phyloP scores from a whole-genome alignment of 23 tunicate genomes.

The Halocynthia roretzi region DNA sequence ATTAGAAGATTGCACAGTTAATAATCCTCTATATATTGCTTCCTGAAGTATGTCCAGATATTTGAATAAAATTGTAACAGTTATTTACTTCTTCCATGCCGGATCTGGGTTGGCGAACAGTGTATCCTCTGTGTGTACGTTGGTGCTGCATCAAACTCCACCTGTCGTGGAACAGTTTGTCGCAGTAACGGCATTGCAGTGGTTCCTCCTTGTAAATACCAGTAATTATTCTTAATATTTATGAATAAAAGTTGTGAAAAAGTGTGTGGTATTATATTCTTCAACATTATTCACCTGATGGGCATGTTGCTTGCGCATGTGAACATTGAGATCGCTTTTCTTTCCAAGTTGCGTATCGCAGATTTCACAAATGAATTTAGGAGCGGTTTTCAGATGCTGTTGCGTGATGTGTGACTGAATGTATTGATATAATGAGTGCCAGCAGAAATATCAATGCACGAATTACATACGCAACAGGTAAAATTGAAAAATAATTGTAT shows the following conservation, averaged over 20 bases:
- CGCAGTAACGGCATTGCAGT: slow-evolving; percentile 95
- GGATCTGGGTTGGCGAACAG: slow-evolving; percentile 15
- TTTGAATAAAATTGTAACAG: background rate
- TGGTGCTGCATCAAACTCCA: slow-evolving; percentile 99
- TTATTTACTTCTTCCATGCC: background rate
- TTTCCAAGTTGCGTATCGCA: slow-evolving; percentile 92
- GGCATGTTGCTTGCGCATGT: slow-evolving; percentile 97
- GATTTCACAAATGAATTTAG: slow-evolving; percentile 91
- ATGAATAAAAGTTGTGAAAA: background rate
- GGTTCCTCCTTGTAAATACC: slow-evolving; percentile 45
- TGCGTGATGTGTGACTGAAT: slow-evolving; percentile 92
- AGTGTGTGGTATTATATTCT: background rate
- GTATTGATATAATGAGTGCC: too few relatives aligned
- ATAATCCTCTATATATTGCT: too few relatives aligned
- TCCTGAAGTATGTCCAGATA: too few relatives aligned
- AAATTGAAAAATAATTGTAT: too few relatives aligned
- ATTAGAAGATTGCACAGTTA: too few relatives aligned
- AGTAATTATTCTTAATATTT: background rate
- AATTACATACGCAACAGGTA: too few relatives aligned
- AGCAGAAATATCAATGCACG: too few relatives aligned
- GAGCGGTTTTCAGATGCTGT: slow-evolving; percentile 97
- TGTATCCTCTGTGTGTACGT: slow-evolving; percentile 75
- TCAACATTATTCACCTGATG: slow-evolving; percentile 33
- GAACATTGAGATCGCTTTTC: slow-evolving; percentile 92
- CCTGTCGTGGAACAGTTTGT: slow-evolving; percentile 92